A percentile compares a stretch with the other conserved stretches of the same genome.
Conservation (phyloP, 2,888 invertebrate genomes). For the Agrochola circellaris region DNA sequence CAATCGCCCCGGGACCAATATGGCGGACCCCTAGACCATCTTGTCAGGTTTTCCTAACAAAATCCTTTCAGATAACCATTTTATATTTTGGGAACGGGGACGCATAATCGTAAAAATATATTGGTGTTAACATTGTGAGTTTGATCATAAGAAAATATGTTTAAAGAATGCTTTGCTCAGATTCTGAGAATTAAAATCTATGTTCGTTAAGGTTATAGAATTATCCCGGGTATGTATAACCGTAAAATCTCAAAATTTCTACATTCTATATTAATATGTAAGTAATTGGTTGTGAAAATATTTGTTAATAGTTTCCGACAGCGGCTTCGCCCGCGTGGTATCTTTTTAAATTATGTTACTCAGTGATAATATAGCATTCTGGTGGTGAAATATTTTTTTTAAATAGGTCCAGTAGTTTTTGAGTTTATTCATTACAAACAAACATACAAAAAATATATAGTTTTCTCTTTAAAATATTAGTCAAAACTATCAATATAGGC, state of each 20-base stretch:
- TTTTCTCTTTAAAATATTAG: too few relatives aligned
- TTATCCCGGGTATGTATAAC: background rate
- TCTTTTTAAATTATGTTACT: too few relatives aligned
- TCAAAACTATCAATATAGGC: background rate
- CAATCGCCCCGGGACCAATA: slow-evolving; percentile 55
- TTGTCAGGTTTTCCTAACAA: slow-evolving; percentile 44
- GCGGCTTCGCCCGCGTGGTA: too few relatives aligned
- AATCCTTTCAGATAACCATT: slow-evolving; percentile 46
- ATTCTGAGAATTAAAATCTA: background rate
- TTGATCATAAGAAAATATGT: slow-evolving; percentile 13
- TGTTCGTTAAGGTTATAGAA: background rate
- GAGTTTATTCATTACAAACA: too few relatives aligned
- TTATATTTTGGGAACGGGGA: slow-evolving; percentile 36
- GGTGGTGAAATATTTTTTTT: too few relatives aligned
- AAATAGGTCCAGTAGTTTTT: too few relatives aligned
- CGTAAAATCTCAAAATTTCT: background rate
- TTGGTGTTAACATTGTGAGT: slow-evolving; percentile 29
- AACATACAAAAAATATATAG: too few relatives aligned
- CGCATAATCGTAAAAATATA: slow-evolving; percentile 56
- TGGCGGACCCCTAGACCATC: slow-evolving; percentile 38
- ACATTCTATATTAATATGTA: too few relatives aligned
- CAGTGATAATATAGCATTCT: too few relatives aligned
- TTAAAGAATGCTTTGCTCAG: background rate
- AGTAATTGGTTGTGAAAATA: background rate
- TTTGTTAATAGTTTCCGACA: background rate